Conservation (phyloP, 2,888 invertebrate genomes). For the Callosobruchus maculatus region DNA sequence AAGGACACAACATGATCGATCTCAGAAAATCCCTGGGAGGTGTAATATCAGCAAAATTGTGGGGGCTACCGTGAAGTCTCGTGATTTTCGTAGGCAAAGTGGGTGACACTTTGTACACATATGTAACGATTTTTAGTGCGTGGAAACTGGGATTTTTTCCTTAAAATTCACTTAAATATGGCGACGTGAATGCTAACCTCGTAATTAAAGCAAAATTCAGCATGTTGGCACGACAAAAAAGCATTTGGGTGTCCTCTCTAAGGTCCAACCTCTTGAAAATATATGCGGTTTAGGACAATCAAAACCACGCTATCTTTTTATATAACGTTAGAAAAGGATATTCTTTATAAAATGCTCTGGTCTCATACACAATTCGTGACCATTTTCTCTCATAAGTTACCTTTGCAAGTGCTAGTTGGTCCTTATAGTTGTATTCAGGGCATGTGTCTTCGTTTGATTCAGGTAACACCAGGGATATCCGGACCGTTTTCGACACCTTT, state of each 20-base stretch:
- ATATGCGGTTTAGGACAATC: neutral
- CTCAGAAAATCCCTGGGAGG: slow-evolving; percentile 30
- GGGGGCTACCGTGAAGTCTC: neutral
- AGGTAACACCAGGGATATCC: slow-evolving; percentile 77
- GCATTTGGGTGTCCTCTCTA: slow-evolving; percentile 11
- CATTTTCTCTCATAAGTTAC: slow-evolving; percentile 60
- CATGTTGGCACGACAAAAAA: slow-evolving; percentile 16
- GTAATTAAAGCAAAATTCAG: slow-evolving; percentile 38
- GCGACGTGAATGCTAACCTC: slow-evolving; percentile 45
- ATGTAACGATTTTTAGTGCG: neutral
- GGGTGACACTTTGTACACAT: neutral
- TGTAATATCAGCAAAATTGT: slow-evolving; percentile 10
- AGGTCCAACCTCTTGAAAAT: slow-evolving; percentile 16
- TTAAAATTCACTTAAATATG: slow-evolving; percentile 50
- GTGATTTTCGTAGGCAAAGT: neutral
- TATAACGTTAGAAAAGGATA: neutral
- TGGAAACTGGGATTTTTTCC: slow-evolving; percentile 32
- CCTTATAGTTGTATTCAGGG: slow-evolving; percentile 91
- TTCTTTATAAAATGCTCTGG: neutral
- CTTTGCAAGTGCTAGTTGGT: slow-evolving; percentile 75
- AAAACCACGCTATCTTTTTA: neutral
- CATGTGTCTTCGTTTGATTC: slow-evolving; percentile 88
- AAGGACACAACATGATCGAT: slow-evolving; percentile 44
- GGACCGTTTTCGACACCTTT: slow-evolving; percentile 71
- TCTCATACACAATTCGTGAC: slow-evolving; percentile 39